A percentile compares a stretch with the other conserved stretches of the same genome.
Conservation (phyloP, 2,888 invertebrate genomes). For the Zaprionus obscuricornis region DNA sequence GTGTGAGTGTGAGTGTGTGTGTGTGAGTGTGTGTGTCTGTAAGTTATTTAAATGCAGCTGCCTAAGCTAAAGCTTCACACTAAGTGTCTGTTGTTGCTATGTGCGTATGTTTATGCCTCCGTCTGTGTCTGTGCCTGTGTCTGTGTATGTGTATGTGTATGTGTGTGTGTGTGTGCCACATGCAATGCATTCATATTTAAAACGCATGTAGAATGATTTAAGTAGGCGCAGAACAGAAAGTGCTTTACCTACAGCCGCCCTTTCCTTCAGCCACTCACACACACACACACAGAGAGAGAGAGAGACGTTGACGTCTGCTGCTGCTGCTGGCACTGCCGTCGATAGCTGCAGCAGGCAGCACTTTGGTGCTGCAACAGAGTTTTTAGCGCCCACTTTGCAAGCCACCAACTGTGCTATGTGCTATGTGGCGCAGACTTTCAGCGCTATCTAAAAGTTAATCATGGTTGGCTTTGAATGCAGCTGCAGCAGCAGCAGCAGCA, state of each 20-base stretch:
- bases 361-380: background rate
- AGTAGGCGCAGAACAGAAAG: slow-evolving; percentile 26
- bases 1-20: background rate
- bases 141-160: background rate
- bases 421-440: no score
- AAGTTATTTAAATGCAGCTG: no score
- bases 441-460: slow-evolving; percentile 65
- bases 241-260: no score
- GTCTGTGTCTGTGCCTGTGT: no score
- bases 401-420: slow-evolving; percentile 5
- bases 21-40: slow-evolving; percentile 11
- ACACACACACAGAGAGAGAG: no score
- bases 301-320: slow-evolving; percentile 15
- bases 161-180: slow-evolving; percentile 16
- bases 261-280: slow-evolving; percentile 18
- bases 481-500: slow-evolving; percentile 10
- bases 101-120: no score
- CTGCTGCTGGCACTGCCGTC: slow-evolving; percentile 21
- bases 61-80: no score
- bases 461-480: slow-evolving; percentile 56
- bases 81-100: no score
- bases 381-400: background rate
- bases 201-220: slow-evolving; percentile 46
- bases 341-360: no score
- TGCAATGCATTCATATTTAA: slow-evolving; percentile 59